Percentiles rank a stretch among this genome's conserved stretches.
Evolutionary conservation across 2,888 invertebrate genomes (phyloP).

Genomic region (Cybosia mesomella): DNA sequence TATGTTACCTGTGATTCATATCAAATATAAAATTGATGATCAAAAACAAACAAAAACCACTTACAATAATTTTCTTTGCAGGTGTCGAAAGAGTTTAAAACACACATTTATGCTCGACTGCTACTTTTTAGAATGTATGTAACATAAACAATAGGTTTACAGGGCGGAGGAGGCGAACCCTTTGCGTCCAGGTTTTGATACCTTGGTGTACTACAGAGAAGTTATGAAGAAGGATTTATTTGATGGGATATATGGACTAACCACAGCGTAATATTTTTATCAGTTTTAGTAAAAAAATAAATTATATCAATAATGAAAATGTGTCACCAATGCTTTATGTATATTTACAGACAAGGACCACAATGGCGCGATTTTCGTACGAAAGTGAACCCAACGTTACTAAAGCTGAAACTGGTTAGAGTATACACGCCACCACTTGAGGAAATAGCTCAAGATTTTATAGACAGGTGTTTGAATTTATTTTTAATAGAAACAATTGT

Average conservation of each 20-base stretch:
- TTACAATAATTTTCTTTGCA: no score
- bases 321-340: background rate
- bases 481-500: background rate
- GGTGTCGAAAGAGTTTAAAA: no score
- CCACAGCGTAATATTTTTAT: constrained; percentile 18
- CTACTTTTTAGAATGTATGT: constrained; percentile 5
- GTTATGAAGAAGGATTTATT: constrained; percentile 21
- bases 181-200: constrained; percentile 22
- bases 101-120: no score
- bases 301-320: background rate
- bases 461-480: constrained; percentile 61
- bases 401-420: constrained; percentile 88
- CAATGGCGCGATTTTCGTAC: constrained; percentile 90
- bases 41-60: background rate
- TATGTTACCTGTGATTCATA: background rate
- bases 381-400: constrained; percentile 89
- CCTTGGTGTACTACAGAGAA: constrained; percentile 20
- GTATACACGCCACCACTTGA: constrained; percentile 82
- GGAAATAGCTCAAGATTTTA: constrained; percentile 79
- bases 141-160: constrained; percentile 18
- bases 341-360: constrained; percentile 84
- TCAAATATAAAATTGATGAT: background rate
- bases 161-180: constrained; percentile 21
- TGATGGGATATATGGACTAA: constrained; percentile 21
- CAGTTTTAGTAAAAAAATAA: constrained; percentile 69